phyloP scores from a whole-genome alignment of 2,888 invertebrate species.

The Itoplectis maculator region DNA sequence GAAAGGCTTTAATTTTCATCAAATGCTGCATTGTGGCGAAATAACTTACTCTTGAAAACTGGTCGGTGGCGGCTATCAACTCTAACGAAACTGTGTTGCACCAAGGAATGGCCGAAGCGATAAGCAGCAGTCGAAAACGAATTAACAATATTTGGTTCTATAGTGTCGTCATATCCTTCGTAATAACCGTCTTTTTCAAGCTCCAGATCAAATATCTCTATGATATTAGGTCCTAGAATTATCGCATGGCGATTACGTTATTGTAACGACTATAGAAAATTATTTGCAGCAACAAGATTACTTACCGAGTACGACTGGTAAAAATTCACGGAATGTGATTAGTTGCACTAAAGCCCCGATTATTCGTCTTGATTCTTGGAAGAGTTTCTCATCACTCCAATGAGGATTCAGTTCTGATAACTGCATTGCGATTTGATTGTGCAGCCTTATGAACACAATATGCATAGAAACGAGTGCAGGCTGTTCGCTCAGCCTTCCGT shows the following conservation, averaged over 20 bases:
- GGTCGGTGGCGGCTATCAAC: constrained; percentile 90
- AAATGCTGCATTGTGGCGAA: neutral
- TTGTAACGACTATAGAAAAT: neutral
- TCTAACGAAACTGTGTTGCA: constrained; percentile 91
- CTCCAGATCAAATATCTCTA: constrained; percentile 91
- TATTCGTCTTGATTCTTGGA: constrained; percentile 93
- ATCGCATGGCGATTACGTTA: neutral
- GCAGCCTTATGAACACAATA: constrained; percentile 91
- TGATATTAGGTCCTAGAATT: constrained; percentile 89
- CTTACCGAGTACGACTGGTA: constrained; percentile 91
- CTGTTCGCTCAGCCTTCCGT: constrained; percentile 92
- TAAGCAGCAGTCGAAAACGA: constrained; percentile 93
- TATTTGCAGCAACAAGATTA: neutral
- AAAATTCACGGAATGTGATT: constrained; percentile 93
- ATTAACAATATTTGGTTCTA: constrained; percentile 92
- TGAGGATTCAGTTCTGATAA: constrained; percentile 91
- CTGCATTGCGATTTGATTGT: constrained; percentile 91
- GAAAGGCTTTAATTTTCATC: too few species aligned
- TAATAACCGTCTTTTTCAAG: constrained; percentile 89
- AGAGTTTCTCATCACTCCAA: constrained; percentile 95
- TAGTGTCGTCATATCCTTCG: constrained; percentile 88
- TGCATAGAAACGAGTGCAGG: constrained; percentile 92
- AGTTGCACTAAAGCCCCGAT: constrained; percentile 93
- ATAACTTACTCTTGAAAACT: constrained; percentile 89
- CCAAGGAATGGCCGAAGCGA: constrained; percentile 94